A percentile compares a stretch with the other conserved stretches of the same genome.
These are phyloP conservation scores for Toxonevra muliebris DNA, from an alignment of 2,888 invertebrate species.

Conservation along the genomic window DNA sequence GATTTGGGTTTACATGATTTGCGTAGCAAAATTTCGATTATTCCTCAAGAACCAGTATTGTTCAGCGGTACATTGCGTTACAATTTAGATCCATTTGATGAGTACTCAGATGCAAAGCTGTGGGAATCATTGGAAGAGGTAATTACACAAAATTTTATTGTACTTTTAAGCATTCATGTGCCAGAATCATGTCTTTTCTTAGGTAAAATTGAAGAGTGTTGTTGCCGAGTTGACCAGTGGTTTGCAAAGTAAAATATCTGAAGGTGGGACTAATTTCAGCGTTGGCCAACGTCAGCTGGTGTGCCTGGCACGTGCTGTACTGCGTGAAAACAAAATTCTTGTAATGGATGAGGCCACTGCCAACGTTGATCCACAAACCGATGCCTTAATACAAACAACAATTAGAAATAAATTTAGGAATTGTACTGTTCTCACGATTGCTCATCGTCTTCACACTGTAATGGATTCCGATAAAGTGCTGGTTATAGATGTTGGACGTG, in stretches of 20 bases:
- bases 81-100: slow-evolving; percentile 89
- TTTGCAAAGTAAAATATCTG: slow-evolving; percentile 76
- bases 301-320: slow-evolving; percentile 87
- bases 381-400: slow-evolving; percentile 82
- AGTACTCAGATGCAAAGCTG: slow-evolving; percentile 78
- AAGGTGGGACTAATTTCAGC: slow-evolving; percentile 85
- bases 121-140: slow-evolving; percentile 87
- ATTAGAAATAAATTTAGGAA: slow-evolving; percentile 79
- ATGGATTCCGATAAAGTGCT: slow-evolving; percentile 70
- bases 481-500: slow-evolving; percentile 75
- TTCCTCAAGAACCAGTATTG: slow-evolving; percentile 85
- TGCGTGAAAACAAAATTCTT: slow-evolving; percentile 83
- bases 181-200: background rate
- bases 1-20: slow-evolving; percentile 78
- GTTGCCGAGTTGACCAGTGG: slow-evolving; percentile 73
- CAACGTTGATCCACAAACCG: slow-evolving; percentile 90
- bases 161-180: no score
- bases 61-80: slow-evolving; percentile 88
- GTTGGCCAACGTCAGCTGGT: slow-evolving; percentile 91
- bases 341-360: slow-evolving; percentile 95
- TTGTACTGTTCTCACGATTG: slow-evolving; percentile 89
- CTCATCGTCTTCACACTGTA: slow-evolving; percentile 88
- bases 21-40: slow-evolving; percentile 81
- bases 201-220: slow-evolving; percentile 72
- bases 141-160: slow-evolving; percentile 5